Percentiles rank a stretch among this genome's conserved stretches.
Evolutionary conservation across 92 coral and sea anemone species (phyloP).

Genomic region (Paramuricea clavata): DNA sequence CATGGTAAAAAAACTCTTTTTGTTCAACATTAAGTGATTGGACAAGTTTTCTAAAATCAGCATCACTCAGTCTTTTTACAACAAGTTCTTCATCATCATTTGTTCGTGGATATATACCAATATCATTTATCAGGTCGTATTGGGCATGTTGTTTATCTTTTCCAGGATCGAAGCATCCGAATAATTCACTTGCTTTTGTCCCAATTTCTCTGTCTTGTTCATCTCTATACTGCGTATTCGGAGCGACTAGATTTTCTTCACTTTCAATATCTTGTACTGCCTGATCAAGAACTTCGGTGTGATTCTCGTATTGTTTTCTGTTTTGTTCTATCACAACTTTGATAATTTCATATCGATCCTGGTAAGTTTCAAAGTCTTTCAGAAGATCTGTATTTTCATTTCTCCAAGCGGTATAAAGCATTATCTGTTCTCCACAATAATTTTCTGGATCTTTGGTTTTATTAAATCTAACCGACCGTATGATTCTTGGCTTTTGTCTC

Average conservation of each 20-base stretch:
- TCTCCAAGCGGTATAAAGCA: constrained; percentile 66
- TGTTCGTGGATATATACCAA: constrained; percentile 54
- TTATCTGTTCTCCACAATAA: constrained; percentile 60
- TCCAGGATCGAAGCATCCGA: constrained; percentile 53
- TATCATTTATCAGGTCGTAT: constrained; percentile 55
- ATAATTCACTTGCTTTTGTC: constrained; percentile 31
- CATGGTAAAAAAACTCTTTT: constrained; percentile 57
- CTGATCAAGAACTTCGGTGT: neutral
- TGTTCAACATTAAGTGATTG: constrained; percentile 34
- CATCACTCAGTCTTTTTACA: constrained; percentile 37
- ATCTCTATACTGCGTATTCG: constrained; percentile 60
- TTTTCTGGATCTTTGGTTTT: constrained; percentile 70
- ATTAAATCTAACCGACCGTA: neutral
- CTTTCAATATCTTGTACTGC: constrained; percentile 4
- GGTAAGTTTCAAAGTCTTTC: constrained; percentile 46
- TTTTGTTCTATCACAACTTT: constrained; percentile 39
- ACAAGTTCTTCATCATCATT: constrained; percentile 58
- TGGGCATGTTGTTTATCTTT: constrained; percentile 52
- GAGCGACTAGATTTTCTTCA: constrained; percentile 8
- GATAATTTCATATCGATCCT: constrained; percentile 65
- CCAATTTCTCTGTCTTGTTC: constrained; percentile 66
- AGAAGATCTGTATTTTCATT: constrained; percentile 64
- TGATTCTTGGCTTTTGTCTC: neutral
- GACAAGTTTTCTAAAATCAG: constrained; percentile 30
- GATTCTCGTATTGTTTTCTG: constrained; percentile 32